These are phyloP conservation scores for Cyclopterus lumpus DNA, from an alignment of 2,797 vertebrate species.

Conservation along the genomic window DNA sequence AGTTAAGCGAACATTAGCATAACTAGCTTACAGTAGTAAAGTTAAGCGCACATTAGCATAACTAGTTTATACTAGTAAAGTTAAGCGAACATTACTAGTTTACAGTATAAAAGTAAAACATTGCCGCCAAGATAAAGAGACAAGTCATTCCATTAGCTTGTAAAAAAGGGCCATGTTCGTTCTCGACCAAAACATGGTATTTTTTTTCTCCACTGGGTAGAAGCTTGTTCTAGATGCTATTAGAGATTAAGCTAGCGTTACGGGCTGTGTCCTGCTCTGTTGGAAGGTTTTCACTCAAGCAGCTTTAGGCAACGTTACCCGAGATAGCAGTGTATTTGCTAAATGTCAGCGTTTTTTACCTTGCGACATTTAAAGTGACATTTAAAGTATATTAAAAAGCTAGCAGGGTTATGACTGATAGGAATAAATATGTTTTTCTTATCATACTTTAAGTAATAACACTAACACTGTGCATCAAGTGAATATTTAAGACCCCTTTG, in stretches of 20 bases:
- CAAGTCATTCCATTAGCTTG: neutral
- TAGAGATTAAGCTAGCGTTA: too few species aligned
- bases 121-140: too few species aligned
- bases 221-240: too few species aligned
- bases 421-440: neutral
- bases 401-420: neutral
- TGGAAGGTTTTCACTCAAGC: neutral
- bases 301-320: neutral
- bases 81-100: too few species aligned
- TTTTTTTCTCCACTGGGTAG: too few species aligned
- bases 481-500: neutral
- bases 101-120: neutral
- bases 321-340: neutral
- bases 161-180: neutral
- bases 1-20: too few species aligned
- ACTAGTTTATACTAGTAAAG: too few species aligned
- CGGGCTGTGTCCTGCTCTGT: neutral
- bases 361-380: neutral
- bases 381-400: neutral
- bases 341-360: neutral
- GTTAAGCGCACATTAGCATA: too few species aligned
- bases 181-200: too few species aligned
- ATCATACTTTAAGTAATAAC: neutral
- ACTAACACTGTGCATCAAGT: neutral
- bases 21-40: too few species aligned